phyloP scores from a whole-genome alignment of 2,797 vertebrate genomes.

The Cetoscarus ocellatus region DNA sequence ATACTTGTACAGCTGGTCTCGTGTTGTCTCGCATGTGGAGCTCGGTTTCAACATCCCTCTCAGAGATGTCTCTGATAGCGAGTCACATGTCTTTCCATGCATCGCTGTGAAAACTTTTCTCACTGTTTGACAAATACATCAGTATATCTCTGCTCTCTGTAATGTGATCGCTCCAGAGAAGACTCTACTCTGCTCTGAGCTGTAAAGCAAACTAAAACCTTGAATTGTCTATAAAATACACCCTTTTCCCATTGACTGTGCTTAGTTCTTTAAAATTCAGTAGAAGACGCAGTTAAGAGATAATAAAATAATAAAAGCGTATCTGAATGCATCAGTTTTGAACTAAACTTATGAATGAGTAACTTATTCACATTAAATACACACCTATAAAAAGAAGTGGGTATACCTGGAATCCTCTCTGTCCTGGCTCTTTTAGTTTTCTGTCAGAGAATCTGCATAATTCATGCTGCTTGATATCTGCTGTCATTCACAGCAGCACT shows the following conservation, averaged over 20 bases:
- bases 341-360: constrained; percentile 6
- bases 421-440: constrained; percentile 44
- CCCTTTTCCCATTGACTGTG: background rate
- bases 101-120: background rate
- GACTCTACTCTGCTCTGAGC: constrained; percentile 10
- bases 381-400: background rate
- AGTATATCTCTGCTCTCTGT: background rate
- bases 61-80: constrained; percentile 7
- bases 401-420: constrained; percentile 25
- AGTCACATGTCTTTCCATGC: constrained; percentile 20
- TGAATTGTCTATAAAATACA: constrained; percentile 11
- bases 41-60: constrained; percentile 27
- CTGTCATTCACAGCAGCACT: constrained; percentile 35
- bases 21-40: constrained; percentile 11
- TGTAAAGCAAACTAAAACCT: background rate
- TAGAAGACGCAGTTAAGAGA: background rate
- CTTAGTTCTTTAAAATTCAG: constrained; percentile 7
- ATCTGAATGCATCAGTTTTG: constrained; percentile 4
- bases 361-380: background rate
- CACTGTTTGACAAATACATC: background rate
- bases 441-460: constrained; percentile 44
- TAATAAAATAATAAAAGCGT: constrained; percentile 12
- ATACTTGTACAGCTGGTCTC: constrained; percentile 18
- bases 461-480: constrained; percentile 42
- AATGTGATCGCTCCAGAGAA: background rate